A percentile compares a stretch with the other conserved stretches of the same genome.
These are phyloP conservation scores for Acrocyrtus sp. DNA, from an alignment of 2,888 invertebrate species.

Conservation along the genomic window DNA sequence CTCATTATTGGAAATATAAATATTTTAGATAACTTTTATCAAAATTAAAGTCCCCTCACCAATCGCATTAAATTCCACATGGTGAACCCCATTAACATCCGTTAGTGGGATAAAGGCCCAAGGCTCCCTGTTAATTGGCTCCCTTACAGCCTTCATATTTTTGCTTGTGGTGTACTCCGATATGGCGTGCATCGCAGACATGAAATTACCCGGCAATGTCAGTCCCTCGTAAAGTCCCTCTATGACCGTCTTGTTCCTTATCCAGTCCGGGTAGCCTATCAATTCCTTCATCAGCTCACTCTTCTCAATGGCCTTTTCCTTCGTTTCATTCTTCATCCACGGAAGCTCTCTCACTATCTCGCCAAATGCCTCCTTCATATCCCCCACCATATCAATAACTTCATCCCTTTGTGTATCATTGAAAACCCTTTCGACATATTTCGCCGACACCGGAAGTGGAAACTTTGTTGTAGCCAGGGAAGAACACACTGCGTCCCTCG, in stretches of 20 bases:
- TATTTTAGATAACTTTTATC: not conserved
- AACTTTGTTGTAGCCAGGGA: constrained; percentile 45
- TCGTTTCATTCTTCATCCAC: constrained; percentile 83
- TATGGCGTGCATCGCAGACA: too few relatives aligned
- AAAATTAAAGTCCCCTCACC: constrained; percentile 70
- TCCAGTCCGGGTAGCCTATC: constrained; percentile 81
- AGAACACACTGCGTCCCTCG: constrained; percentile 53
- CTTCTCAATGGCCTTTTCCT: constrained; percentile 75
- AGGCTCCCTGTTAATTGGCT: constrained; percentile 50
- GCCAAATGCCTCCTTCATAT: constrained; percentile 79
- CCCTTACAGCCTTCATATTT: constrained; percentile 35
- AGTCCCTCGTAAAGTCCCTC: constrained; percentile 78
- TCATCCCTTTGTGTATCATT: constrained; percentile 52
- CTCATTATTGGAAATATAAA: not conserved
- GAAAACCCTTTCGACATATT: constrained; percentile 58
- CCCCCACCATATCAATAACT: constrained; percentile 80
- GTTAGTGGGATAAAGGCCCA: too few relatives aligned
- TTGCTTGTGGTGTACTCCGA: constrained; percentile 40
- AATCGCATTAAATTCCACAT: constrained; percentile 77
- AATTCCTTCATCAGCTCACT: constrained; percentile 68
- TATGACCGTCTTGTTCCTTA: constrained; percentile 73
- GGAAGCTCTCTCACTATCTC: constrained; percentile 75
- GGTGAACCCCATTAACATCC: constrained; percentile 79
- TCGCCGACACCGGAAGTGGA: constrained; percentile 60
- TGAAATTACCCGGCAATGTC: too few relatives aligned